Conservation (phyloP, 1,140 invertebrate species). For the Cotesia typhae region DNA sequence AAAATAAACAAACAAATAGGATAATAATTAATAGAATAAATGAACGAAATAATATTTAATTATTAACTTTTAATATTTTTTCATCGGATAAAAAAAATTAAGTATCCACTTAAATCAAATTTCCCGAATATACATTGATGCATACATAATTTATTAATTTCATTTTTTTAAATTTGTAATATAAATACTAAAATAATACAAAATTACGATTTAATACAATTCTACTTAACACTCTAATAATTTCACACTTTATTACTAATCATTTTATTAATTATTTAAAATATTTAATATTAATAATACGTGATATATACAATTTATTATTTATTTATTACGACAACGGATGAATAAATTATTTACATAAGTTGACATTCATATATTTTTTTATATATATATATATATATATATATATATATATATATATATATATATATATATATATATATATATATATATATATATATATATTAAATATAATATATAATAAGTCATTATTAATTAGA, state of each 20-base stretch:
- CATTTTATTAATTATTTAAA: slow-evolving; percentile 3
- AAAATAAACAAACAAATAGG: neutral
- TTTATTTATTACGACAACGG: slow-evolving; percentile 41
- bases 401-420: too few species aligned
- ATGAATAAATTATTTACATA: slow-evolving; percentile 60
- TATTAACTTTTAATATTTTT: neutral
- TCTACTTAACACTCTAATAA: slow-evolving; percentile 46
- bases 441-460: too few species aligned
- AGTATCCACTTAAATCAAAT: too few species aligned
- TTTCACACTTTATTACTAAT: slow-evolving; percentile 15
- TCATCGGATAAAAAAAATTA: too few species aligned
- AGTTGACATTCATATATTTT: slow-evolving; percentile 51
- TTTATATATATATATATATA: too few species aligned
- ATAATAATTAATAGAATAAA: too few species aligned
- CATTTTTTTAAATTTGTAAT: too few species aligned
- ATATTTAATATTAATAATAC: slow-evolving; percentile 35
- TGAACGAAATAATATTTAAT: neutral
- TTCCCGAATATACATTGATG: too few species aligned
- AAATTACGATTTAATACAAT: slow-evolving; percentile 53
- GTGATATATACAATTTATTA: slow-evolving; percentile 58
- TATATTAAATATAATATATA: too few species aligned
- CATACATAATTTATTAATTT: too few species aligned
- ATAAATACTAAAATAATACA: slow-evolving; percentile 66
- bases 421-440: too few species aligned
- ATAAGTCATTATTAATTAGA: slow-evolving; percentile 34